Percentiles rank a stretch among this genome's conserved stretches.
These are phyloP conservation scores for Hydrotaea cyrtoneurina DNA, from an alignment of 2,888 invertebrate species.

Conservation along the genomic window DNA sequence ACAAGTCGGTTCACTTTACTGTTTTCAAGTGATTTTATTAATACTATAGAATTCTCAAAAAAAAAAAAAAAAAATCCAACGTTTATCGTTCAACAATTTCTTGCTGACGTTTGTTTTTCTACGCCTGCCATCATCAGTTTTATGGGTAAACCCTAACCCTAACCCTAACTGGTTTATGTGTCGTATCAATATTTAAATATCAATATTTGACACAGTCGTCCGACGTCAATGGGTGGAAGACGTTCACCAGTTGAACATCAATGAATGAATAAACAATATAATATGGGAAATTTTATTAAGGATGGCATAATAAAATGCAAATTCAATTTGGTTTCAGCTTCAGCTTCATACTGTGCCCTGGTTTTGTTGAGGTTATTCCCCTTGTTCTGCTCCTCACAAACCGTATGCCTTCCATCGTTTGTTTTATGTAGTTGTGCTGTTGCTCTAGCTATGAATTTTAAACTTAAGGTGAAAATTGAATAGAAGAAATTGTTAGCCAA, in stretches of 20 bases:
- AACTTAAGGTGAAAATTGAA: slow-evolving; percentile 49
- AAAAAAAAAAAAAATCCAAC: no score
- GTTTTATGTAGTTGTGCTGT: neutral
- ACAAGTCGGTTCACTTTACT: no score
- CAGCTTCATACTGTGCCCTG: neutral
- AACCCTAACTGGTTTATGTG: slow-evolving; percentile 29
- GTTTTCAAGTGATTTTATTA: no score
- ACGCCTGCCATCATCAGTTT: neutral
- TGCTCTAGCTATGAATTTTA: slow-evolving; percentile 43
- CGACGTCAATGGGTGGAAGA: neutral
- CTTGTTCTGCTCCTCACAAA: neutral
- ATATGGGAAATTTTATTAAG: slow-evolving; percentile 54
- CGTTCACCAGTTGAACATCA: neutral
- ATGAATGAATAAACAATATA: slow-evolving; percentile 15
- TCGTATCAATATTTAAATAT: slow-evolving; percentile 35
- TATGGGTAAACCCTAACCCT: neutral
- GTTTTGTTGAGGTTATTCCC: neutral
- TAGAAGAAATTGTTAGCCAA: slow-evolving; percentile 46
- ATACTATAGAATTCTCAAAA: no score
- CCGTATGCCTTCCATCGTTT: neutral
- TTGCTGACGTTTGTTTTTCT: no score
- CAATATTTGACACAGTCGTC: slow-evolving; percentile 8
- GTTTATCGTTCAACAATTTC: no score
- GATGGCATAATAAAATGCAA: slow-evolving; percentile 51
- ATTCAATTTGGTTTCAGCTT: slow-evolving; percentile 37